Conservation (phyloP, 2,888 invertebrate genomes). For the Nomada ruficornis region DNA sequence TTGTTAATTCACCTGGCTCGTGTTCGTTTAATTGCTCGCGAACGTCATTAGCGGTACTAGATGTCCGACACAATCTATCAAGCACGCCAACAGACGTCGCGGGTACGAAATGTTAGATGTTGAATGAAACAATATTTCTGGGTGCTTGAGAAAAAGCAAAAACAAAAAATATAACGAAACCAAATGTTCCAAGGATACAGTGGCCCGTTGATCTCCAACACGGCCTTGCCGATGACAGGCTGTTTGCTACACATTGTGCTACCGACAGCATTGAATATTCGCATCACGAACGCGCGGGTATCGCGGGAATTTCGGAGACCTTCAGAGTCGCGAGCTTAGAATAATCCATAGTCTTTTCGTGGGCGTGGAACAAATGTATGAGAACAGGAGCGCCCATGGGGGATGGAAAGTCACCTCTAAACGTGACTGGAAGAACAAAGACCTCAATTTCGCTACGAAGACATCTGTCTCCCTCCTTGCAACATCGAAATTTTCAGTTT, state of each 20-base stretch:
- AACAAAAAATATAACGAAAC: too few relatives aligned
- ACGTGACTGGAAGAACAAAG: constrained; percentile 74
- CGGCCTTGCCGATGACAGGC: constrained; percentile 23
- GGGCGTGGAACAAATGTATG: constrained; percentile 71
- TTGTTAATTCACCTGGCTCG: not conserved
- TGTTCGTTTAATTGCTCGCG: constrained; percentile 22
- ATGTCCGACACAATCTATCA: not conserved
- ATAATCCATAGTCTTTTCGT: constrained; percentile 73
- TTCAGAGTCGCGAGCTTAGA: constrained; percentile 64
- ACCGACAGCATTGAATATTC: constrained; percentile 57
- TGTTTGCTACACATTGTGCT: constrained; percentile 35
- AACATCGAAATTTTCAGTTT: constrained; percentile 34
- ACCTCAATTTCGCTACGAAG: constrained; percentile 35
- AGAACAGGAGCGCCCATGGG: constrained; percentile 56
- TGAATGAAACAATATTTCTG: not conserved
- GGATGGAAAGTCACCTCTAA: constrained; percentile 63
- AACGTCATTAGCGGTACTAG: not conserved
- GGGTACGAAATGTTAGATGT: not conserved
- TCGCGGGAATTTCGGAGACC: constrained; percentile 65
- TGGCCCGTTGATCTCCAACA: constrained; percentile 4
- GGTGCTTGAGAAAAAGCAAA: not conserved
- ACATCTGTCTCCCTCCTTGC: not conserved
- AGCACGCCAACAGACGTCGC: not conserved
- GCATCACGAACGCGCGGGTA: constrained; percentile 63
- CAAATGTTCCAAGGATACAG: constrained; percentile 6